These are phyloP conservation scores for Brachionus plicatilis DNA, from an alignment of 1,140 invertebrate genomes.

Conservation along the genomic window DNA sequence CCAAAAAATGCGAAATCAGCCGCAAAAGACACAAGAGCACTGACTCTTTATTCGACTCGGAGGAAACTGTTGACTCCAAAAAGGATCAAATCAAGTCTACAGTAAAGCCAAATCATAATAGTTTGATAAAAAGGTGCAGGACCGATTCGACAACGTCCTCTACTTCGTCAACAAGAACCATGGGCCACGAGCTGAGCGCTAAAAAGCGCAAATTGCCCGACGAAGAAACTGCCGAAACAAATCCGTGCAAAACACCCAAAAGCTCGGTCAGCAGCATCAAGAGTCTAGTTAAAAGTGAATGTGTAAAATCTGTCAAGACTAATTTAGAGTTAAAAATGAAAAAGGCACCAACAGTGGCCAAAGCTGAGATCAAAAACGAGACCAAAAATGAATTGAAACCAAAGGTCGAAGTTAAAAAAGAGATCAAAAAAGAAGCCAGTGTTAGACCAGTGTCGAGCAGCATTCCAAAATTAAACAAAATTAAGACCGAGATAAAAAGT, in stretches of 20 bases:
- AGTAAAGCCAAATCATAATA: neutral
- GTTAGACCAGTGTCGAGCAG: neutral
- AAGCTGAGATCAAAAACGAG: neutral
- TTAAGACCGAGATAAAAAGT: neutral
- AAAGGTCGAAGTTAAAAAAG: neutral
- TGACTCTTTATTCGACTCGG: constrained; percentile 31
- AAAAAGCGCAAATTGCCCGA: constrained; percentile 29
- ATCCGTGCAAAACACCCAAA: neutral
- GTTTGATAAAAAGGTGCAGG: neutral
- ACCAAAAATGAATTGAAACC: neutral
- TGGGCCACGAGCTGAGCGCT: neutral
- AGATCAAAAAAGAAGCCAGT: neutral
- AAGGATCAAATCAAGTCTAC: neutral
- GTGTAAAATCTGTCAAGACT: neutral
- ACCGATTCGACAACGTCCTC: constrained; percentile 16
- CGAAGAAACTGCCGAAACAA: neutral
- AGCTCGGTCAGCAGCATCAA: neutral
- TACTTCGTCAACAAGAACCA: neutral
- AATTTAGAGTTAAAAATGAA: constrained; percentile 1
- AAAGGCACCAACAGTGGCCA: neutral
- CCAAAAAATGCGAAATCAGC: neutral
- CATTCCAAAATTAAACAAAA: neutral
- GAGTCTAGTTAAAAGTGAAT: neutral
- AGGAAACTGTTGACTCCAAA: neutral
- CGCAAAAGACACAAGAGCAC: constrained; percentile 29